These are phyloP conservation scores for Elmis aenea DNA, from an alignment of 2,888 invertebrate genomes.

Conservation along the genomic window DNA sequence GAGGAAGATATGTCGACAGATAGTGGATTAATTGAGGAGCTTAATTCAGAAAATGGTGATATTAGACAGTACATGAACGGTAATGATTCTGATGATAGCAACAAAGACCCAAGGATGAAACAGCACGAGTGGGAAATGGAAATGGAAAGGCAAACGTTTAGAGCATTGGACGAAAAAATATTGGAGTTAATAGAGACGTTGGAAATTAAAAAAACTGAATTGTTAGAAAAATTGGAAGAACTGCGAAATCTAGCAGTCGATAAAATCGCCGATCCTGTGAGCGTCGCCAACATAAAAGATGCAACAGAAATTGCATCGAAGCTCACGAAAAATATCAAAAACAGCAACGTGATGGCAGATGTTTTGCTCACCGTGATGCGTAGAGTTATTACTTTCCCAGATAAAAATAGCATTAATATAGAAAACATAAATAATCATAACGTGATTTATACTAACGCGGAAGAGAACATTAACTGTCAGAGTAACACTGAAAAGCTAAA, in stretches of 20 bases:
- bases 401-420: conserved; percentile 41
- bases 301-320: conserved; percentile 38
- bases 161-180: conserved; percentile 41
- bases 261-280: conserved; percentile 38
- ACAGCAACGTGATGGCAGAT: conserved; percentile 42
- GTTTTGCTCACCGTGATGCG: conserved; percentile 42
- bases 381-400: conserved; percentile 40
- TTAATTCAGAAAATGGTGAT: too few species aligned
- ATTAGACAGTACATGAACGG: not conserved
- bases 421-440: conserved; percentile 40
- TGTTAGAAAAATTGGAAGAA: conserved; percentile 42
- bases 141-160: conserved; percentile 33
- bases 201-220: conserved; percentile 40
- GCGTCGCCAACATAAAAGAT: conserved; percentile 39
- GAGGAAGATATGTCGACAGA: not conserved
- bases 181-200: conserved; percentile 40
- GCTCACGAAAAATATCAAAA: conserved; percentile 37
- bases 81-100: not conserved
- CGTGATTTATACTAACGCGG: conserved; percentile 26
- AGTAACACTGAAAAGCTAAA: conserved; percentile 28
- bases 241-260: conserved; percentile 38
- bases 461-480: conserved; percentile 8
- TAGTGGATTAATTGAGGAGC: too few species aligned
- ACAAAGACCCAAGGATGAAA: conserved; percentile 7
- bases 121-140: conserved; percentile 21